Conservation (phyloP, 1,140 invertebrate species). For the Aphelinus certus region DNA sequence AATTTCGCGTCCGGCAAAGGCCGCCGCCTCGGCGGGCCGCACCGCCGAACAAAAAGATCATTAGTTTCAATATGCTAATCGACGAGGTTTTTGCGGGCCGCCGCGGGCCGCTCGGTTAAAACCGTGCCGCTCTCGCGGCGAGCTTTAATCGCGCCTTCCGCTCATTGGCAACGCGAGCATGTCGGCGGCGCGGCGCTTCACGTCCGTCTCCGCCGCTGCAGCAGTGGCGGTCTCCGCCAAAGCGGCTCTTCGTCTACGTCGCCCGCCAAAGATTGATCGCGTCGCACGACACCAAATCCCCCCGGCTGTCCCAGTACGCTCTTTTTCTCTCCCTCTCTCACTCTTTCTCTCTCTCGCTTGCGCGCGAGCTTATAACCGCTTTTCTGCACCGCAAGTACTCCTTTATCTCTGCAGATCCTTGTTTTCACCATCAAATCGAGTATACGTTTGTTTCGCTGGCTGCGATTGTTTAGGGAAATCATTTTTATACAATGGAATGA, state of each 20-base stretch:
- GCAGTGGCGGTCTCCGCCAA: background rate
- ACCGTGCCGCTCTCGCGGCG: slow-evolving; percentile 22
- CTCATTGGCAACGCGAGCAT: slow-evolving; percentile 38
- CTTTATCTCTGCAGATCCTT: too few species aligned
- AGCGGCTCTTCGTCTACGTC: slow-evolving; percentile 53
- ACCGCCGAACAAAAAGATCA: slow-evolving; percentile 38
- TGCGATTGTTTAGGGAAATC: too few species aligned
- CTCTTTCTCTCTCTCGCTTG: too few species aligned
- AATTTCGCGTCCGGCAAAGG: slow-evolving; percentile 24
- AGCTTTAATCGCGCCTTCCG: slow-evolving; percentile 1
- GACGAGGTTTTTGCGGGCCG: slow-evolving; percentile 37
- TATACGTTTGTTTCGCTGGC: too few species aligned
- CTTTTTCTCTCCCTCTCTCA: background rate
- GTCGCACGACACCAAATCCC: slow-evolving; percentile 35
- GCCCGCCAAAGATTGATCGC: slow-evolving; percentile 34
- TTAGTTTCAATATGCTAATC: slow-evolving; percentile 45
- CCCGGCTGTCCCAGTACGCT: background rate
- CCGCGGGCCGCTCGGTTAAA: slow-evolving; percentile 32
- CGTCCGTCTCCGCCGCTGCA: slow-evolving; percentile 7
- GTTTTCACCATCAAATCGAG: too few species aligned
- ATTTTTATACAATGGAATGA: too few species aligned
- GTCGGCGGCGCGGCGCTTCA: slow-evolving; percentile 36
- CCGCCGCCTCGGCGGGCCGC: background rate
- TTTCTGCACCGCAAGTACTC: too few species aligned
- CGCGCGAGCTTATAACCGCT: too few species aligned